phyloP scores from a whole-genome alignment of 2,797 vertebrate species.

The Setipinna tenuifilis region DNA sequence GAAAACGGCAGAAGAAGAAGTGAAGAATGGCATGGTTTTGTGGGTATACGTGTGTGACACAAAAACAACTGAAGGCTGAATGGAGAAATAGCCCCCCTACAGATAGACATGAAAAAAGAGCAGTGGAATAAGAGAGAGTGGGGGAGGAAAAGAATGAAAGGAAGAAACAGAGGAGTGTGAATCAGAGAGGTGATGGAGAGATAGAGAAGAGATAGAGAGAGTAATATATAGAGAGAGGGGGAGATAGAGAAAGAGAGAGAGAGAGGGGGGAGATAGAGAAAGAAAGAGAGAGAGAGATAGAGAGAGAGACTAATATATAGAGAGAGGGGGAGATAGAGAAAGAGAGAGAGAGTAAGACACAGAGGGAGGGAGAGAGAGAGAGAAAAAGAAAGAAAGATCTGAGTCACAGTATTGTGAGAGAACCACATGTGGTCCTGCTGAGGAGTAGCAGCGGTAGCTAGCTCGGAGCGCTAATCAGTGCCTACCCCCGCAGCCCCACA shows the following conservation, averaged over 20 bases:
- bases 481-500: too few relatives aligned
- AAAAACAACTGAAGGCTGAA: not conserved
- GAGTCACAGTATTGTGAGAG: not conserved
- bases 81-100: not conserved
- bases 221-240: not conserved
- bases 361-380: not conserved
- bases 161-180: too few relatives aligned
- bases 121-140: not conserved
- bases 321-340: not conserved
- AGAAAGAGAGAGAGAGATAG: not conserved
- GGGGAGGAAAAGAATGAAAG: too few relatives aligned
- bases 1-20: not conserved
- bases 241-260: not conserved
- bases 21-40: too few relatives aligned
- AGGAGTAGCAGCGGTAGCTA: not conserved
- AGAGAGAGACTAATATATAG: not conserved
- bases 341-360: not conserved
- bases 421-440: not conserved
- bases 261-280: too few relatives aligned
- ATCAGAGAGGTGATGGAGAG: too few relatives aligned
- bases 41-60: not conserved
- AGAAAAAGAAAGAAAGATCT: not conserved
- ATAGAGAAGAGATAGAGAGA: not conserved
- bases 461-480: not conserved
- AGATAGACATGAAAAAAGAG: not conserved